phyloP scores from a whole-genome alignment of 2,888 invertebrate species.

The Dryococelus australis region DNA sequence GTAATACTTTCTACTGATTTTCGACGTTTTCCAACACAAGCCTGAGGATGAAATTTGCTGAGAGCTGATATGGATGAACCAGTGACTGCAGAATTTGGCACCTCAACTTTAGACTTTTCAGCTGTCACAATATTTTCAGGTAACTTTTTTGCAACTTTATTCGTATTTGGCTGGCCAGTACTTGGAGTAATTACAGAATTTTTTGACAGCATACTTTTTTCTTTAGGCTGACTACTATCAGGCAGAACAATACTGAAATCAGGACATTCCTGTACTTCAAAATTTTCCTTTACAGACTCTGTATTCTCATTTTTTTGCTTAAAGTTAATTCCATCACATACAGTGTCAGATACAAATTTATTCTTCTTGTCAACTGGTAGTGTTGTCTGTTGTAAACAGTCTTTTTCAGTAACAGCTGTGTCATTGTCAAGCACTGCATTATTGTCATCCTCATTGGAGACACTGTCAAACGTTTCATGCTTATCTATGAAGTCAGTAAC shows the following conservation, averaged over 20 bases:
- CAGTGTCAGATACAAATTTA: background rate
- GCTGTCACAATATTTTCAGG: background rate
- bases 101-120: background rate
- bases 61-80: background rate
- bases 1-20: slow-evolving; percentile 45
- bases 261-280: slow-evolving; percentile 35
- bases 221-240: background rate
- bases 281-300: slow-evolving; percentile 24
- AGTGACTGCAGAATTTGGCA: background rate
- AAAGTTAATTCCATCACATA: background rate
- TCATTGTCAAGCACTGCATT: background rate
- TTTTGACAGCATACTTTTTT: background rate
- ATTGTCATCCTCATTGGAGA: background rate
- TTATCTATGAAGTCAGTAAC: background rate
- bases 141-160: background rate
- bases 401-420: background rate
- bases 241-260: background rate
- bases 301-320: background rate
- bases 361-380: background rate
- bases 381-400: background rate
- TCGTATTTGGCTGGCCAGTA: background rate
- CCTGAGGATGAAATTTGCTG: background rate
- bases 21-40: slow-evolving; percentile 26
- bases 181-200: background rate
- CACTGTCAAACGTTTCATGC: background rate